Conservation (phyloP, 2,113 vertebrate species). For the Pangasianodon gigas region DNA sequence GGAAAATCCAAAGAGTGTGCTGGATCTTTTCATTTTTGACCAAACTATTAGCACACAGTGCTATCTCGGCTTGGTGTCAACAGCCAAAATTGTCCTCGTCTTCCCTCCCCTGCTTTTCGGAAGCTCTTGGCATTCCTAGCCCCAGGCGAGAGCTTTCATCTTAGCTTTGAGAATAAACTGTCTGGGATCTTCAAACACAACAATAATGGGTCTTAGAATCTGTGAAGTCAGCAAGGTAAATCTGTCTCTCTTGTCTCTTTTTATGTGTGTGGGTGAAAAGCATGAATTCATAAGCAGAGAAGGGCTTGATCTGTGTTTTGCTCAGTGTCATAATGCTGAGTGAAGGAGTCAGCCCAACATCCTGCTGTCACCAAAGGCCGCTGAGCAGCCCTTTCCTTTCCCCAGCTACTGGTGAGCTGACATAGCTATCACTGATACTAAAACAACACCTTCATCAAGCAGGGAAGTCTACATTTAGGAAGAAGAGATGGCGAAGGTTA, state of each 20-base stretch:
- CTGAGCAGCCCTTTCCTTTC: conserved; percentile 58
- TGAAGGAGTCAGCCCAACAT: conserved; percentile 48
- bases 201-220: conserved; percentile 59
- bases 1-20: conserved; percentile 20
- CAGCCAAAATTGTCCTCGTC: conserved; percentile 67
- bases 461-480: conserved; percentile 38
- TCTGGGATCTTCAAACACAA: conserved; percentile 67
- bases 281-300: conserved; percentile 15
- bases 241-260: background rate
- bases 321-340: conserved; percentile 32
- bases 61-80: conserved; percentile 48
- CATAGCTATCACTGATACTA: background rate
- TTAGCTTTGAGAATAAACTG: conserved; percentile 63
- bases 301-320: conserved; percentile 2
- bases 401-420: conserved; percentile 1
- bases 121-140: conserved; percentile 68
- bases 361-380: conserved; percentile 53
- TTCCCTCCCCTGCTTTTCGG: conserved; percentile 61
- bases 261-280: background rate
- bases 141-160: conserved; percentile 73
- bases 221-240: conserved; percentile 29
- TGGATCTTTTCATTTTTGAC: conserved; percentile 42
- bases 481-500: conserved; percentile 49
- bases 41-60: conserved; percentile 44
- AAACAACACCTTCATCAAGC: conserved; percentile 33